These are phyloP conservation scores for Labeo calbasu DNA, from an alignment of 2,797 vertebrate species.

Conservation along the genomic window DNA sequence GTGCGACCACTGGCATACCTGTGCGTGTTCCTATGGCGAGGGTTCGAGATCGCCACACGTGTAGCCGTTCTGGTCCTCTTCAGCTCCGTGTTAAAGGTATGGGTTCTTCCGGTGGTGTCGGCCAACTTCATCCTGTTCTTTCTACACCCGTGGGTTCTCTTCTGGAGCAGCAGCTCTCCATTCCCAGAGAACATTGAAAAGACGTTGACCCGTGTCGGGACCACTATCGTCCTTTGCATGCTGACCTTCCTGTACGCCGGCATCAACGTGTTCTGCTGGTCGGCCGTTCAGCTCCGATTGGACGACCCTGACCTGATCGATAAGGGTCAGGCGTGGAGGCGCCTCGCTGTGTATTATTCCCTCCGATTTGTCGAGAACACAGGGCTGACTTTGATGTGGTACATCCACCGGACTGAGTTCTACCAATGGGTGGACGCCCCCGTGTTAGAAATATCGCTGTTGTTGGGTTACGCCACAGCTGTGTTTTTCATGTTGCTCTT, in stretches of 20 bases:
- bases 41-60: constrained; percentile 94
- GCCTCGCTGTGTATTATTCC: constrained; percentile 89
- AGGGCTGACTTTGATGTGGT: constrained; percentile 90
- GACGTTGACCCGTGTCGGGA: constrained; percentile 89
- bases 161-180: constrained; percentile 91
- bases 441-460: constrained; percentile 86
- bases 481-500: constrained; percentile 96
- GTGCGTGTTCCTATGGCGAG: constrained; percentile 94
- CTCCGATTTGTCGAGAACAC: constrained; percentile 91
- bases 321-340: constrained; percentile 93
- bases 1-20: too few relatives aligned
- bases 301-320: constrained; percentile 92
- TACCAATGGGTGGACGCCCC: constrained; percentile 87
- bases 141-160: constrained; percentile 91
- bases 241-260: constrained; percentile 95
- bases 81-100: constrained; percentile 91
- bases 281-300: constrained; percentile 92
- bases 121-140: constrained; percentile 91
- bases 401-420: constrained; percentile 88
- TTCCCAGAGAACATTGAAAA: constrained; percentile 97
- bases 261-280: constrained; percentile 99
- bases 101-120: constrained; percentile 86
- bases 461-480: constrained; percentile 85
- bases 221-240: constrained; percentile 89
- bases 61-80: constrained; percentile 93